phyloP scores from a whole-genome alignment of 2,113 vertebrate genomes.

The Urocolius indicus region DNA sequence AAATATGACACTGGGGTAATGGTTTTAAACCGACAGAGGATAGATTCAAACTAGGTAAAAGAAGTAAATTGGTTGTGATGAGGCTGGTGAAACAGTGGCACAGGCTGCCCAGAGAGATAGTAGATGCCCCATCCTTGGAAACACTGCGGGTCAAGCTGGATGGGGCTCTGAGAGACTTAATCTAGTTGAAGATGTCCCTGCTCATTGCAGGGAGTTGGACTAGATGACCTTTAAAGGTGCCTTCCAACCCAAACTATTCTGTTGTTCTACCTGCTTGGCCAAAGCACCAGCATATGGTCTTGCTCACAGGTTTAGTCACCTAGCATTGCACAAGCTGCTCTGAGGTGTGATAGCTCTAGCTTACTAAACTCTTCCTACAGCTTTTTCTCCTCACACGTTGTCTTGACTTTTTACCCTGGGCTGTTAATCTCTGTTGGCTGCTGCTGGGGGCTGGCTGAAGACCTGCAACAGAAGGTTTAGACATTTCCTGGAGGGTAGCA shows the following conservation, averaged over 20 bases:
- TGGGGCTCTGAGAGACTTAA: background rate
- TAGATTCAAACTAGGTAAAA: background rate
- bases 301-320: background rate
- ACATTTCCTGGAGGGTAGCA: background rate
- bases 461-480: background rate
- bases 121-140: background rate
- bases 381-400: background rate
- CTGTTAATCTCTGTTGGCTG: background rate
- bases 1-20: background rate
- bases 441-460: background rate
- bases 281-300: background rate
- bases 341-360: background rate
- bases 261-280: background rate
- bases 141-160: background rate
- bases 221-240: background rate
- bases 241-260: background rate
- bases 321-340: background rate
- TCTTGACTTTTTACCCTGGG: background rate
- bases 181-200: background rate
- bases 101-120: background rate
- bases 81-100: background rate
- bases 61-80: accelerated
- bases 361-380: background rate
- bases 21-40: background rate
- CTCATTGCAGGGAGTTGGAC: background rate